Conservation (phyloP, 2,888 invertebrate genomes). For the Norana najaformis region DNA sequence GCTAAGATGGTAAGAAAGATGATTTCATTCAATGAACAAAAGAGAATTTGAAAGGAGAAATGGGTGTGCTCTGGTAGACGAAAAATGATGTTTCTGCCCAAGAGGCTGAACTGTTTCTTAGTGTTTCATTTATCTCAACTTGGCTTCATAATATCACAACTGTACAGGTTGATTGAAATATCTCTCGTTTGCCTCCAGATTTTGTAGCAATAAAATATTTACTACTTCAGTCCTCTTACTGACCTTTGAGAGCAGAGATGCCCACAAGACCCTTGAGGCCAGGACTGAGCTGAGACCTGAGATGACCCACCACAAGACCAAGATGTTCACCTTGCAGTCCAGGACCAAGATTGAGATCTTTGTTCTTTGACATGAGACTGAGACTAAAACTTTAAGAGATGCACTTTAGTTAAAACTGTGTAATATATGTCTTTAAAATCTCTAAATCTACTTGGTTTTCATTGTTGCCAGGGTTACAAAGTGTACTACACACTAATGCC, state of each 20-base stretch:
- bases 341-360: too few species aligned
- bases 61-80: background rate
- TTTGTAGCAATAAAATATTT: too few species aligned
- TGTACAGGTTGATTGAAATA: background rate
- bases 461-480: slow-evolving; percentile 80
- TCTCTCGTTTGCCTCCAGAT: background rate
- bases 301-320: too few species aligned
- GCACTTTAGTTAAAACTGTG: too few species aligned
- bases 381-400: too few species aligned
- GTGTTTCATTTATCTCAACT: background rate
- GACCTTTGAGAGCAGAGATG: background rate
- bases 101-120: background rate
- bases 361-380: too few species aligned
- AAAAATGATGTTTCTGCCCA: background rate
- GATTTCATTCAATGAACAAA: too few species aligned
- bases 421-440: too few species aligned
- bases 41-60: background rate
- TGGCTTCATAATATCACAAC: background rate
- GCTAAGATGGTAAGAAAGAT: background rate
- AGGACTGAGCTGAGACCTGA: too few species aligned
- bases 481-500: slow-evolving; percentile 92
- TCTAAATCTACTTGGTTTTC: background rate
- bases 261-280: too few species aligned
- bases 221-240: background rate
- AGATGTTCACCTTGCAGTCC: too few species aligned